Percentiles rank a stretch among this genome's conserved stretches.
These are phyloP conservation scores for Staurois parvus DNA, from an alignment of 2,797 vertebrate genomes.

Conservation along the genomic window DNA sequence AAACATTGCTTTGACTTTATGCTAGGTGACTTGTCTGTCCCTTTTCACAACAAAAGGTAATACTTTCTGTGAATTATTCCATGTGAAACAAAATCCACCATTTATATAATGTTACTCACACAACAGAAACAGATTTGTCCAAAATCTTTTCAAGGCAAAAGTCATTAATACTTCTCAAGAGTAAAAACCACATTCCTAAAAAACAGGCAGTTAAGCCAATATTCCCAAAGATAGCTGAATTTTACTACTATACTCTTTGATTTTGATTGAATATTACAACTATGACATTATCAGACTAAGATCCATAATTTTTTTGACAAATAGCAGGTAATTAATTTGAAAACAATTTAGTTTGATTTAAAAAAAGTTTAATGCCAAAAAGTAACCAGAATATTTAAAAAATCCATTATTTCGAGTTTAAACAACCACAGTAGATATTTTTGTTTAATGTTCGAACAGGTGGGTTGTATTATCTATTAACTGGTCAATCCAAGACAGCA, in stretches of 20 bases:
- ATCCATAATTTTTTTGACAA: neutral
- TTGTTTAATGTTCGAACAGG: neutral
- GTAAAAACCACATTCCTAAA: neutral
- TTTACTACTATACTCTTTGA: neutral
- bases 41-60: slow-evolving; percentile 47
- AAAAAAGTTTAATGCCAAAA: neutral
- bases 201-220: neutral
- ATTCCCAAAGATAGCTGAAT: neutral
- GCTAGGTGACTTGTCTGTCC: slow-evolving; percentile 27
- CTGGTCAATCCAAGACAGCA: neutral
- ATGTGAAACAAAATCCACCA: slow-evolving; percentile 51
- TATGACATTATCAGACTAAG: neutral
- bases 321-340: neutral
- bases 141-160: slow-evolving; percentile 37
- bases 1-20: slow-evolving; percentile 29
- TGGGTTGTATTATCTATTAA: neutral
- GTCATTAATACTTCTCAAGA: slow-evolving; percentile 47
- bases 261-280: neutral
- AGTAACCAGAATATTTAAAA: neutral
- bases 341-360: neutral
- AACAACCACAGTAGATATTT: neutral
- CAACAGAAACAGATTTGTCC: slow-evolving; percentile 34
- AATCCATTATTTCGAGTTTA: neutral
- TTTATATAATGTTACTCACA: slow-evolving; percentile 52
- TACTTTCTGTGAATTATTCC: slow-evolving; percentile 46